Evolutionary conservation across 64 coral and sea anemone genomes (phyloP).

Genomic region (Cladopsammia gracilis): DNA sequence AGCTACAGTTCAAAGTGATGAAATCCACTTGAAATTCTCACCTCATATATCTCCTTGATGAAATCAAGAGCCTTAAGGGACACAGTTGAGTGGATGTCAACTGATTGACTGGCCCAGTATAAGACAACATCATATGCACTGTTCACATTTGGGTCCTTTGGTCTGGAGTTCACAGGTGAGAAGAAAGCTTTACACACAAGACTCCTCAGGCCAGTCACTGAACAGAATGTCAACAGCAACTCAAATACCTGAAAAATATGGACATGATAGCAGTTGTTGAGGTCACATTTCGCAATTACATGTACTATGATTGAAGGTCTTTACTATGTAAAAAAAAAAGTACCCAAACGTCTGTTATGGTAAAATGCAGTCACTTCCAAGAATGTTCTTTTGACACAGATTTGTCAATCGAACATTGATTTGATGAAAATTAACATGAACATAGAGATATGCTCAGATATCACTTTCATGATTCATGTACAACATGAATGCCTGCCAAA

Average conservation of each 20-base stretch:
- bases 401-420: too few species aligned
- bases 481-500: too few species aligned
- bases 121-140: slow-evolving; percentile 77
- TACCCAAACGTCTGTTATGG: too few species aligned
- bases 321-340: too few species aligned
- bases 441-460: too few species aligned
- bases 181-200: slow-evolving; percentile 82
- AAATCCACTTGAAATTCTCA: background rate
- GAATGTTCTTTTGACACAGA: too few species aligned
- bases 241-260: slow-evolving; percentile 79
- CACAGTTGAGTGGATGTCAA: slow-evolving; percentile 79
- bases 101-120: slow-evolving; percentile 82
- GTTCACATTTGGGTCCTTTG: slow-evolving; percentile 58
- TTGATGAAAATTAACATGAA: too few species aligned
- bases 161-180: slow-evolving; percentile 43
- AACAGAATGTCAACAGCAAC: slow-evolving; percentile 88
- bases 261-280: background rate
- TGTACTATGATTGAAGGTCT: too few species aligned
- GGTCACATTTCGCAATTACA: too few species aligned
- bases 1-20: too few species aligned
- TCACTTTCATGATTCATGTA: too few species aligned
- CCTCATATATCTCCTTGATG: slow-evolving; percentile 97
- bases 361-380: too few species aligned
- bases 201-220: slow-evolving; percentile 70
- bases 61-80: slow-evolving; percentile 90